A percentile compares a stretch with the other conserved stretches of the same genome.
phyloP scores from a whole-genome alignment of 2,113 vertebrate species.

The Macquaria australasica region DNA sequence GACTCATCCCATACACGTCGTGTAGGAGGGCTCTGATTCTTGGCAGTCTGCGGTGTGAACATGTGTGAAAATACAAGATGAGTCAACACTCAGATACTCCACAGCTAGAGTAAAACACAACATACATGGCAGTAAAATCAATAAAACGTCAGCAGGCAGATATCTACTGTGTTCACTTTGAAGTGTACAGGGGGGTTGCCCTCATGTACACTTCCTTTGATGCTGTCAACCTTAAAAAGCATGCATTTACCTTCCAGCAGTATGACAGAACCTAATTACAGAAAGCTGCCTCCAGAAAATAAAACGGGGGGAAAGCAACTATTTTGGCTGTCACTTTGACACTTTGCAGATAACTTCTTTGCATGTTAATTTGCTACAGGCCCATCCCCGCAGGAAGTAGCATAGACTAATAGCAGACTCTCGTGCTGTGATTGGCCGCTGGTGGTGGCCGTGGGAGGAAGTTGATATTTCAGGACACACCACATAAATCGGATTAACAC shows the following conservation, averaged over 20 bases:
- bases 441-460: slow-evolving; percentile 70
- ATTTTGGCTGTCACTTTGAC: slow-evolving; percentile 58
- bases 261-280: slow-evolving; percentile 58
- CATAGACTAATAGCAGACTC: slow-evolving; percentile 35
- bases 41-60: slow-evolving; percentile 51
- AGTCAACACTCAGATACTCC: slow-evolving; percentile 47
- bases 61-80: slow-evolving; percentile 62
- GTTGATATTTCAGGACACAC: slow-evolving; percentile 73
- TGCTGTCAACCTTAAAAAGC: slow-evolving; percentile 57
- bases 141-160: slow-evolving; percentile 16
- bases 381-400: slow-evolving; percentile 50
- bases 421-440: slow-evolving; percentile 41
- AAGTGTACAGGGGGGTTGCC: slow-evolving; percentile 36
- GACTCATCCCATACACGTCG: slow-evolving; percentile 24
- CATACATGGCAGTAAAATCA: slow-evolving; percentile 43
- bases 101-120: slow-evolving; percentile 31
- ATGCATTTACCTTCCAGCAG: slow-evolving; percentile 55
- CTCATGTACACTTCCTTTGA: slow-evolving; percentile 53
- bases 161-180: slow-evolving; percentile 55
- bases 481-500: slow-evolving; percentile 75
- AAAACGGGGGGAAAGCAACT: slow-evolving; percentile 33
- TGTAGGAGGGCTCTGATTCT: slow-evolving; percentile 65
- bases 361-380: slow-evolving; percentile 36
- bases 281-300: slow-evolving; percentile 51
- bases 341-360: slow-evolving; percentile 48